Base-by-base conservation (phyloP, 2,113 vertebrate species). In the Gallinago media region DNA sequence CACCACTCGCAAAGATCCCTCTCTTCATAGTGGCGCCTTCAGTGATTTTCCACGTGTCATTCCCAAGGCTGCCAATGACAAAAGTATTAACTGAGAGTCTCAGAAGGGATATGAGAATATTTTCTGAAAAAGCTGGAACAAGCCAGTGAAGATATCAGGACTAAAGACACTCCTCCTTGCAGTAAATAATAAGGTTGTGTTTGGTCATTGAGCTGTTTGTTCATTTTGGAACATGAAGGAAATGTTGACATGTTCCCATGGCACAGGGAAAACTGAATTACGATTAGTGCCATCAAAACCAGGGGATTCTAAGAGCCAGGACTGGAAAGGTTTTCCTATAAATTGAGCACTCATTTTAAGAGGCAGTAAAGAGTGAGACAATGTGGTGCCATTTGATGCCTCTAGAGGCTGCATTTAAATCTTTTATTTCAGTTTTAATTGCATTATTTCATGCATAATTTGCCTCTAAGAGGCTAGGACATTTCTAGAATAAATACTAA, bases 401-500 rank as follows among this genome's bases (percentile, higher is more conserved):
- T 96, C 92, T 76, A 82, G 92, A 87, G 93, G 88, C 88, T 92
- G 84, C 86, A 94, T 95, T 96, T 95, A 93, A 96, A 93, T 95
- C 92, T 94, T 96, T 96, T 91, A 89, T 95, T 94, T 97, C 91
- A 91, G 70, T 93, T 95, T 96, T 95, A 96, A 96, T 97, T 96
- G 92, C 90, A 91, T 87, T 96, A 89, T 95, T 97, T 97, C 82
- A 91, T 91, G 94, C 96, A 95, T 97, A 96, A 96, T 94, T 95
- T 96, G n/a, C 83, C 46, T 96, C 31, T 86, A 93, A 96, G 40
- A 95, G 95, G 44, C 86, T 91, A 95, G 40, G 94, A 95, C 79
- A 85, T 85, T 92, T 92, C 65, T 85, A 81, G 79, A 89, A 96
- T 81, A 95, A 96, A 96, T 93, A 81, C 83, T 96, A 84, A 88